A percentile compares a stretch with the other conserved stretches of the same genome.
Evolutionary conservation across 2,888 invertebrate species (phyloP).

Genomic region (Xanthorhoe spadicearia): DNA sequence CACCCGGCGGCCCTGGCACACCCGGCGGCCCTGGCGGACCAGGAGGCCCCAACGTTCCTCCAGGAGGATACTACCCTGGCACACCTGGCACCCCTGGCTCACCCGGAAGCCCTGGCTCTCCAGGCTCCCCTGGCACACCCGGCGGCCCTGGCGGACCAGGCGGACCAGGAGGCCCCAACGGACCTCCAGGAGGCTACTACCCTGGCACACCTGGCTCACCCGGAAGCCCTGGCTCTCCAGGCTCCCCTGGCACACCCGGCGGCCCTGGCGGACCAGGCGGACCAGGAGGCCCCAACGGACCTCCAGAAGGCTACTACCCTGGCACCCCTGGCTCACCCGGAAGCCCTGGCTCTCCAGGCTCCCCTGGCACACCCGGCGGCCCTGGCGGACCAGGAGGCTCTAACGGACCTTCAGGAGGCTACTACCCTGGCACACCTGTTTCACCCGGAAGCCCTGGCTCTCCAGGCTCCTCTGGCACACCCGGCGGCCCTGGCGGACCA

Average conservation of each 20-base stretch:
- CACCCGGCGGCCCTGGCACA: neutral
- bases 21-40: slow-evolving; percentile 40
- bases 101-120: slow-evolving; percentile 45
- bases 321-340: slow-evolving; percentile 36
- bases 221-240: neutral
- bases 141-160: slow-evolving; percentile 36
- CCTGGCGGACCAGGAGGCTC: slow-evolving; percentile 33
- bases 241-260: neutral
- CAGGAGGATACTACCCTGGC: neutral
- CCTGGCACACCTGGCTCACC: slow-evolving; percentile 35
- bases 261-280: slow-evolving; percentile 45
- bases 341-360: slow-evolving; percentile 41
- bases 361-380: slow-evolving; percentile 26
- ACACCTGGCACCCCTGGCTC: neutral
- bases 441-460: slow-evolving; percentile 54
- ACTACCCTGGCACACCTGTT: slow-evolving; percentile 45
- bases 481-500: slow-evolving; percentile 20
- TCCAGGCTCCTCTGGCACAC: slow-evolving; percentile 5
- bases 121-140: slow-evolving; percentile 38
- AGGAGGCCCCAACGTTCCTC: neutral
- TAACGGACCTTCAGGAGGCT: neutral
- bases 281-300: slow-evolving; percentile 48
- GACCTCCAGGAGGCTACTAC: slow-evolving; percentile 21
- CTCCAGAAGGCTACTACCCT: slow-evolving; percentile 16
- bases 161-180: slow-evolving; percentile 51